These are phyloP conservation scores for Gallinago jamesoni DNA, from an alignment of 2,113 vertebrate genomes.

Conservation along the genomic window DNA sequence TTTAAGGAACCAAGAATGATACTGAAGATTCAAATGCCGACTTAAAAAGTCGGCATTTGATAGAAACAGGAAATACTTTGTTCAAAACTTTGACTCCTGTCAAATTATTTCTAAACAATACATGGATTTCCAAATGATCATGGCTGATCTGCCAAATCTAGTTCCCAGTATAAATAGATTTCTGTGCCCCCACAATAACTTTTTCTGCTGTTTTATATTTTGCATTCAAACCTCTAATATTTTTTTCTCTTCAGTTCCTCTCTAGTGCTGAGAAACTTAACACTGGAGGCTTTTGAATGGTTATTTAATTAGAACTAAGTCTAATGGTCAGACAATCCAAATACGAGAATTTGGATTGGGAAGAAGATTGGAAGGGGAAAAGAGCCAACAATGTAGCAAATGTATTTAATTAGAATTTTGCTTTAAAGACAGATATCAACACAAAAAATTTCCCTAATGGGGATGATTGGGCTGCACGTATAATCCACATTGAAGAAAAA, in stretches of 20 bases:
- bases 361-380: neutral
- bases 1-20: neutral
- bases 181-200: neutral
- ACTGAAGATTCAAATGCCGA: neutral
- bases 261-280: neutral
- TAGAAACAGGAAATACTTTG: neutral
- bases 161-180: neutral
- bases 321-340: neutral
- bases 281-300: neutral
- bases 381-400: neutral
- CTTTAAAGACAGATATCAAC: neutral
- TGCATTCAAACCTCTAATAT: neutral
- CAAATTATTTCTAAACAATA: neutral
- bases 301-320: neutral
- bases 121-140: neutral
- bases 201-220: neutral
- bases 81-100: neutral
- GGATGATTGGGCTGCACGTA: neutral
- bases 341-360: neutral
- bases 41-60: neutral
- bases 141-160: neutral
- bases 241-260: neutral
- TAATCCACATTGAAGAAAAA: neutral
- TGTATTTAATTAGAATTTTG: neutral
- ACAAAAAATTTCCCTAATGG: neutral